Percentiles rank a stretch among this genome's conserved stretches.
Conservation (phyloP, 2,113 vertebrate genomes). For the Ardeotis arabs region DNA sequence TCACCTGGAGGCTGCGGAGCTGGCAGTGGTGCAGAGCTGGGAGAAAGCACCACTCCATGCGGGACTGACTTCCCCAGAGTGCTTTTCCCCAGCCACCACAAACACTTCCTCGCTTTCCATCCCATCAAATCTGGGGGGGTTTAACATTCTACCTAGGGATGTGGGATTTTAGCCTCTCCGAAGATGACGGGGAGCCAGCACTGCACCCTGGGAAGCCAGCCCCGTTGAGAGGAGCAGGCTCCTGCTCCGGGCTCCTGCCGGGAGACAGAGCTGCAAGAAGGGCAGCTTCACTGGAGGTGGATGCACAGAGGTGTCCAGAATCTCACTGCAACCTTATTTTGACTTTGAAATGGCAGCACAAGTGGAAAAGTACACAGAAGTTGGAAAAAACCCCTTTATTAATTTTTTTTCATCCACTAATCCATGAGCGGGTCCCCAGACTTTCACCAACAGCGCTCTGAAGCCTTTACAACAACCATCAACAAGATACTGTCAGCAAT, state of each 20-base stretch:
- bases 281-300: neutral
- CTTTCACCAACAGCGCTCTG: accelerated
- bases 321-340: neutral
- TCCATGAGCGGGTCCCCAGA: too few relatives aligned
- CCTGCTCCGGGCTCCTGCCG: neutral
- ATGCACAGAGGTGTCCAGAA: neutral
- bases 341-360: neutral
- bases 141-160: neutral
- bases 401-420: too few relatives aligned
- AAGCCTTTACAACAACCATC: neutral
- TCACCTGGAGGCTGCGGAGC: neutral
- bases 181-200: accelerated
- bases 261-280: too few relatives aligned
- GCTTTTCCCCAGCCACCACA: neutral
- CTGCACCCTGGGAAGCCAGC: neutral
- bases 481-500: accelerated
- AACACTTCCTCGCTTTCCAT: accelerated
- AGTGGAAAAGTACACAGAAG: neutral
- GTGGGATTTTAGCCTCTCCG: accelerated
- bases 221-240: accelerated
- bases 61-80: neutral
- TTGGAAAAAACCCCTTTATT: neutral
- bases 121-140: neutral
- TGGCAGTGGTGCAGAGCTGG: neutral
- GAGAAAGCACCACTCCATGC: accelerated